These are phyloP conservation scores for Metaphire vulgaris DNA, from an alignment of 1,140 invertebrate genomes.

Conservation along the genomic window DNA sequence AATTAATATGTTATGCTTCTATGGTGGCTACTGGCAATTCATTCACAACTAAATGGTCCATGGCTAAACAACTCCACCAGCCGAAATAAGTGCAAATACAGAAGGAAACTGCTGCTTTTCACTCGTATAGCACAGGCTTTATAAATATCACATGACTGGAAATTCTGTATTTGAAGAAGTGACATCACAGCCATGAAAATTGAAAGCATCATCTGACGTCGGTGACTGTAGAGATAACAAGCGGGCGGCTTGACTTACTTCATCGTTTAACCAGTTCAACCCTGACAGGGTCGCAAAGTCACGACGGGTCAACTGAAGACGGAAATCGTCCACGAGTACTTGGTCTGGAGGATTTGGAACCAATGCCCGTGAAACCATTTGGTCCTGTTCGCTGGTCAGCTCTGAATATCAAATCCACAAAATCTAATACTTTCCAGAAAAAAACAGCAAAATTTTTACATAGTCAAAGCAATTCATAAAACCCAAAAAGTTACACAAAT, in stretches of 20 bases:
- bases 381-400: conserved; percentile 50
- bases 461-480: background rate
- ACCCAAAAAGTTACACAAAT: background rate
- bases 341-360: conserved; percentile 48
- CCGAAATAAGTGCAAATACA: too few relatives aligned
- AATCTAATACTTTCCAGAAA: background rate
- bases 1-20: too few relatives aligned
- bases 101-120: too few relatives aligned
- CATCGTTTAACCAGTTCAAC: conserved; percentile 91
- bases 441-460: background rate
- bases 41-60: too few relatives aligned
- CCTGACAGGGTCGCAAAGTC: conserved; percentile 76
- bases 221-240: too few relatives aligned
- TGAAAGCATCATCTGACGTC: too few relatives aligned
- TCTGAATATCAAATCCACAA: conserved; percentile 33
- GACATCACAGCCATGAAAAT: too few relatives aligned
- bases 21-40: too few relatives aligned
- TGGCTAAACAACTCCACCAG: too few relatives aligned
- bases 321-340: conserved; percentile 58
- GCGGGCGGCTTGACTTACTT: conserved; percentile 58
- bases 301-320: conserved; percentile 57
- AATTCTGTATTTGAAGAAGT: too few relatives aligned
- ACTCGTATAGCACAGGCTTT: too few relatives aligned
- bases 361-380: conserved; percentile 53
- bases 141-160: too few relatives aligned